phyloP scores from a whole-genome alignment of 1,140 invertebrate genomes.

The Caenorhabditis briggsae region DNA sequence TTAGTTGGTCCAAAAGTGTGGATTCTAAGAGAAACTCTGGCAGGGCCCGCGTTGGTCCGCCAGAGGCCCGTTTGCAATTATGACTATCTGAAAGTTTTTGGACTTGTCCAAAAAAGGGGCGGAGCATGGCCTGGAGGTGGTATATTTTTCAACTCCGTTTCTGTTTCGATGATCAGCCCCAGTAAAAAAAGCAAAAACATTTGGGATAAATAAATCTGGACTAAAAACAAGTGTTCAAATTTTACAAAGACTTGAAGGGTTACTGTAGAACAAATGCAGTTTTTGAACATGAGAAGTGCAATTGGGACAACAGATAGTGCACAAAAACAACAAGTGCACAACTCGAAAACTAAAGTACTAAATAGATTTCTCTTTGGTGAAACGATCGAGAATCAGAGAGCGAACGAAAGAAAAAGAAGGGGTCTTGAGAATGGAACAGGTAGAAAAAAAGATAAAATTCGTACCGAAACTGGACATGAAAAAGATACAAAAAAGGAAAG shows the following conservation, averaged over 20 bases:
- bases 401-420: not conserved
- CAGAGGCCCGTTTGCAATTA: no score
- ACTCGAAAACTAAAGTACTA: constrained; percentile 2
- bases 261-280: constrained; percentile 15
- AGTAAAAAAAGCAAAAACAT: not conserved
- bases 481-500: constrained; percentile 32
- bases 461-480: constrained; percentile 17
- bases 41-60: no score
- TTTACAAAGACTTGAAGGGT: not conserved
- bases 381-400: not conserved
- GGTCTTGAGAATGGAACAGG: not conserved
- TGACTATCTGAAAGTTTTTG: not conserved
- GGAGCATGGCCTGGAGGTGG: not conserved
- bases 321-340: constrained; percentile 17
- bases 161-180: constrained; percentile 10
- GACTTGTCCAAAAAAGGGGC: not conserved
- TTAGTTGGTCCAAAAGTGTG: no score
- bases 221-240: not conserved
- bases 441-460: constrained; percentile 31
- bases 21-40: no score
- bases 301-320: constrained; percentile 3
- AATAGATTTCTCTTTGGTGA: not conserved
- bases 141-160: not conserved
- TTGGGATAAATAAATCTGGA: no score
- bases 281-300: constrained; percentile 37